These are phyloP conservation scores for Drosophila sordidapex DNA, from an alignment of 2,888 invertebrate species.

Conservation along the genomic window DNA sequence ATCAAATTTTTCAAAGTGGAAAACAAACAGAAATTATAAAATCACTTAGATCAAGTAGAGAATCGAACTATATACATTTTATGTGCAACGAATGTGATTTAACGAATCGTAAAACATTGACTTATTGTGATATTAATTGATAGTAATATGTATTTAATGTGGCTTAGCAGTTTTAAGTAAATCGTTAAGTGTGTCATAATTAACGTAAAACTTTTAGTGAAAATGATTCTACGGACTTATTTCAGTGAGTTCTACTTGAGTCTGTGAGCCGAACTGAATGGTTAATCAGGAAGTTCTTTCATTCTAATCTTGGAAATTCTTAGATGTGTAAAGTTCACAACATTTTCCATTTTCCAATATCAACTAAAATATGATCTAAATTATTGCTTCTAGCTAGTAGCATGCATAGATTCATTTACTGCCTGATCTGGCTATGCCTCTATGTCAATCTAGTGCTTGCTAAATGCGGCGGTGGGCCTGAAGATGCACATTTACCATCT, in stretches of 20 bases:
- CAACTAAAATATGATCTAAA: neutral
- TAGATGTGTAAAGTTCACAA: neutral
- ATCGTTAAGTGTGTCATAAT: neutral
- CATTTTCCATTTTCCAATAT: too few relatives aligned
- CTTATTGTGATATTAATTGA: neutral
- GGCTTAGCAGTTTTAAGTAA: neutral
- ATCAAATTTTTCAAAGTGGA: neutral
- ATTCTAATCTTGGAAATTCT: neutral
- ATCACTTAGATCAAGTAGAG: neutral
- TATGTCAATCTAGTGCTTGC: constrained; percentile 10
- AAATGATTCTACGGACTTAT: neutral
- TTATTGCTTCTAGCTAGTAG: neutral
- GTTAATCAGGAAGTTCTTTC: constrained; percentile 53
- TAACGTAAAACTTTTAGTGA: neutral
- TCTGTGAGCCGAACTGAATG: neutral
- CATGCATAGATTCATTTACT: constrained; percentile 15
- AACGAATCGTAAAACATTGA: neutral
- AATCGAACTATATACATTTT: neutral
- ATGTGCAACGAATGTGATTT: neutral
- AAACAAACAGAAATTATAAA: neutral
- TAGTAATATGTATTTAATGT: neutral
- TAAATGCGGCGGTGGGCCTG: neutral
- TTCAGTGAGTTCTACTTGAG: neutral
- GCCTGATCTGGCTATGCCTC: constrained; percentile 29
- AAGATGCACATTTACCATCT: constrained; percentile 39